Conservation (phyloP, 2,113 vertebrate genomes). For the Circaetus cinerascens region DNA sequence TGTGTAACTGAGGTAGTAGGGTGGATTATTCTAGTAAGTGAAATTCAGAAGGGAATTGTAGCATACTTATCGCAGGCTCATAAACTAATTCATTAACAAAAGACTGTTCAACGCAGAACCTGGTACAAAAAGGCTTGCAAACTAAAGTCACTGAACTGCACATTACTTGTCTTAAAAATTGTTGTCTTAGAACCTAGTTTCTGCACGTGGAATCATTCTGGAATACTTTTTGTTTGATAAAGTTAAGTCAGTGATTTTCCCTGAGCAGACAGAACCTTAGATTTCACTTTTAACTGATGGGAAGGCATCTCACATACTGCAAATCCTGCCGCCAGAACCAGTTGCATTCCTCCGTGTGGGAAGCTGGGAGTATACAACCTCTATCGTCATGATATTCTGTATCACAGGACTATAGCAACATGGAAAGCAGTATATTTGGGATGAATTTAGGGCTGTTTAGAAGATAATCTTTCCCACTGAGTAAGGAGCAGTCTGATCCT, state of each 20-base stretch:
- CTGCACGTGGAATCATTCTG: neutral
- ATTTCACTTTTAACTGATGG: neutral
- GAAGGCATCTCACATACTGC: neutral
- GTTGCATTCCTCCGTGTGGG: neutral
- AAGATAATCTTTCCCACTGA: neutral
- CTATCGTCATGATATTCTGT: neutral
- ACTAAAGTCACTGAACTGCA: neutral
- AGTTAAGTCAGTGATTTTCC: neutral
- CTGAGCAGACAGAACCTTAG: neutral
- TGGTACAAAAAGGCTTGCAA: neutral
- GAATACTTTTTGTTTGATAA: neutral
- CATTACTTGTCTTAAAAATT: neutral
- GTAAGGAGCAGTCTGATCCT: neutral
- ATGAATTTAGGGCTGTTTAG: neutral
- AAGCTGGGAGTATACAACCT: neutral
- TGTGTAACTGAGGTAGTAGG: neutral
- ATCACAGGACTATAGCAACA: neutral
- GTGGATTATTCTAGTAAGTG: neutral
- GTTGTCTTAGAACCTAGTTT: neutral
- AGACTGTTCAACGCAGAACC: neutral
- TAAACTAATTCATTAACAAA: neutral
- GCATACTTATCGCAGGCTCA: neutral
- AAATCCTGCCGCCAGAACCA: neutral
- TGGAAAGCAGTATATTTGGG: neutral
- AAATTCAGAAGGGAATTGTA: neutral